Percentiles rank a stretch among this genome's conserved stretches.
Conservation (phyloP, 2,113 vertebrate genomes). For the Oryzias melastigma region DNA sequence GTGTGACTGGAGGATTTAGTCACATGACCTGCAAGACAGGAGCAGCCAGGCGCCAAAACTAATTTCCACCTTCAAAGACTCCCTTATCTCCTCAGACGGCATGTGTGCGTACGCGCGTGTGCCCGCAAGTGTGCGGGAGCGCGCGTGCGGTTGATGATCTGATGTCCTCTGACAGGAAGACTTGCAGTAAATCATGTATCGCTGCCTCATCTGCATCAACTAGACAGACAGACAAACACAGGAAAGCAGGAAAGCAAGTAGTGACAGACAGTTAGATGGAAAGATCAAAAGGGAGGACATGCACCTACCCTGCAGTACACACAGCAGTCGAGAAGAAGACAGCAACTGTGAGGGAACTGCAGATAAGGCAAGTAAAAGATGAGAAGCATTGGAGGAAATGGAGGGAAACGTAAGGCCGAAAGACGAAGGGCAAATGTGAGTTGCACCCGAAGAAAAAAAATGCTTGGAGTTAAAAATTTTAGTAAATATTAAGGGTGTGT, state of each 20-base stretch:
- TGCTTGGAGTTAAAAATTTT: constrained; percentile 45
- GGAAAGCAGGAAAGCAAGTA: constrained; percentile 18
- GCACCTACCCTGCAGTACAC: constrained; percentile 5
- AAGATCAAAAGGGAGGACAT: constrained; percentile 28
- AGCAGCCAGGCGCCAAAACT: constrained; percentile 81
- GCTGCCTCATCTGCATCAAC: constrained; percentile 68
- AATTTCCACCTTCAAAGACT: constrained; percentile 79
- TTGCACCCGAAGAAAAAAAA: constrained; percentile 22
- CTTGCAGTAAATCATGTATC: constrained; percentile 70
- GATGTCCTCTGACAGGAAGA: constrained; percentile 72
- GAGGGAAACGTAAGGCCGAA: constrained; percentile 42
- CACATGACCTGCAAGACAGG: constrained; percentile 80
- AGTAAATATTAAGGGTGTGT: background rate
- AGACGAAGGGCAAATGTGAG: constrained; percentile 28
- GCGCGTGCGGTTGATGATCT: constrained; percentile 60
- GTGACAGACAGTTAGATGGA: constrained; percentile 29
- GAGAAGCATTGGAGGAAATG: constrained; percentile 47
- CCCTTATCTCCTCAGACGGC: constrained; percentile 71
- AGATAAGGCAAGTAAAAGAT: constrained; percentile 56
- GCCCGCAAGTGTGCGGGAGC: constrained; percentile 17
- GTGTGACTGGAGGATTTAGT: constrained; percentile 74
- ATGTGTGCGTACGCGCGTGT: constrained; percentile 27
- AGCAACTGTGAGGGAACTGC: constrained; percentile 18
- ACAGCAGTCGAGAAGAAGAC: constrained; percentile 16
- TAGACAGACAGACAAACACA: constrained; percentile 13